phyloP scores from a whole-genome alignment of 2,888 invertebrate genomes.

The Zhuqinia jingwanae region DNA sequence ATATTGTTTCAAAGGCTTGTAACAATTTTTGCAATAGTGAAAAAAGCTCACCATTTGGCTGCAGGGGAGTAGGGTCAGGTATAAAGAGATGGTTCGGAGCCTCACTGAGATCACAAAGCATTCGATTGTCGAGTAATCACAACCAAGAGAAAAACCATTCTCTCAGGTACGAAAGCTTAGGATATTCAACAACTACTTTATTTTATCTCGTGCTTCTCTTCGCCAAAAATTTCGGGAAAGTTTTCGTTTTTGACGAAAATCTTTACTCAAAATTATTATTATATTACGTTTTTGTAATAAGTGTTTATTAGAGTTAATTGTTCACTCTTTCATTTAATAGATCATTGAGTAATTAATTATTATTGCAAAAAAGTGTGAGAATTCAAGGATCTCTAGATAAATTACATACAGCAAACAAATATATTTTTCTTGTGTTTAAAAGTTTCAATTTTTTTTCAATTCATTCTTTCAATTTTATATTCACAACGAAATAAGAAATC shows the following conservation, averaged over 20 bases:
- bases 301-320: slow-evolving; percentile 14
- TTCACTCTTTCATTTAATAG: slow-evolving; percentile 28
- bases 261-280: slow-evolving; percentile 6
- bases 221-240: slow-evolving; percentile 51
- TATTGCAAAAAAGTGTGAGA: not conserved
- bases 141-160: slow-evolving; percentile 79
- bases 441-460: not conserved
- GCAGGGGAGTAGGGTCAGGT: slow-evolving; percentile 79
- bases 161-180: slow-evolving; percentile 77
- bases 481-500: not conserved
- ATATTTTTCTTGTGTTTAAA: not conserved
- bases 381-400: too few relatives aligned
- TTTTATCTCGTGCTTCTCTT: slow-evolving; percentile 28
- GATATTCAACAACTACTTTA: slow-evolving; percentile 39
- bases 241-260: slow-evolving; percentile 24
- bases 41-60: slow-evolving; percentile 74
- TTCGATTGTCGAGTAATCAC: slow-evolving; percentile 78
- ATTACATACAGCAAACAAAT: not conserved
- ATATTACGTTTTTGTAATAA: not conserved
- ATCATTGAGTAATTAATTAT: slow-evolving; percentile 31
- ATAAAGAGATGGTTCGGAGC: slow-evolving; percentile 79
- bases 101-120: slow-evolving; percentile 79
- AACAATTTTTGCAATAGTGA: slow-evolving; percentile 70
- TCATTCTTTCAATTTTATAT: not conserved
- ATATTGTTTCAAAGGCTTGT: slow-evolving; percentile 55